Percentiles rank a stretch among this genome's conserved stretches.
These are phyloP conservation scores for Phylloscopus trochiloides DNA, from an alignment of 2,113 vertebrate species.

Conservation along the genomic window DNA sequence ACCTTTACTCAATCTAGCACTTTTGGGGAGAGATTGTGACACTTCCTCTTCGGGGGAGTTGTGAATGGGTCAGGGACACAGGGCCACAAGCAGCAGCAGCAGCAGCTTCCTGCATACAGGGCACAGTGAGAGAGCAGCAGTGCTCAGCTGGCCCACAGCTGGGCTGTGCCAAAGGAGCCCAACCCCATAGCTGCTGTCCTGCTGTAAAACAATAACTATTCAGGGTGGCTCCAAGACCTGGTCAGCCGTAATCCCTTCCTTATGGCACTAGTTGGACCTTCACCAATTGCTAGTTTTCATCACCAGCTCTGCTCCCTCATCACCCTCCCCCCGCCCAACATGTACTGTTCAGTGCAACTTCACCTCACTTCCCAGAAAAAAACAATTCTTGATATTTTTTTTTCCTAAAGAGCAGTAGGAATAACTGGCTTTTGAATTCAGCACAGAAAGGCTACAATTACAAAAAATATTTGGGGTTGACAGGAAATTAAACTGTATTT, in stretches of 20 bases:
- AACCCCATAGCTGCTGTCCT: neutral
- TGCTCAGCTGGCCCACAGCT: neutral
- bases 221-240: neutral
- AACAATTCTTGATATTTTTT: neutral
- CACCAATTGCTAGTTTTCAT: neutral
- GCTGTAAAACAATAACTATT: neutral
- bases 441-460: conserved; percentile 9
- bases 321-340: neutral
- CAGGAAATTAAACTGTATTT: conserved; percentile 48
- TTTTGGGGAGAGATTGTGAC: neutral
- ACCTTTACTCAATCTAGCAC: neutral
- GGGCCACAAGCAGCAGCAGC: neutral
- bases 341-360: neutral
- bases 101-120: neutral
- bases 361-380: neutral
- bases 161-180: neutral
- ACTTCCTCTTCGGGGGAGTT: neutral
- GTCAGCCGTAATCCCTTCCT: neutral
- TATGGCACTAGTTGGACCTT: neutral
- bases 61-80: rapidly evolving
- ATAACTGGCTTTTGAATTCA: conserved; percentile 7
- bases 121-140: neutral
- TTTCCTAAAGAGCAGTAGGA: conserved; percentile 44
- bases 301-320: neutral
- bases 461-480: neutral